Percentiles rank a stretch among this genome's conserved stretches.
These are phyloP conservation scores for Cariama cristata DNA, from an alignment of 2,113 vertebrate genomes.

Conservation along the genomic window DNA sequence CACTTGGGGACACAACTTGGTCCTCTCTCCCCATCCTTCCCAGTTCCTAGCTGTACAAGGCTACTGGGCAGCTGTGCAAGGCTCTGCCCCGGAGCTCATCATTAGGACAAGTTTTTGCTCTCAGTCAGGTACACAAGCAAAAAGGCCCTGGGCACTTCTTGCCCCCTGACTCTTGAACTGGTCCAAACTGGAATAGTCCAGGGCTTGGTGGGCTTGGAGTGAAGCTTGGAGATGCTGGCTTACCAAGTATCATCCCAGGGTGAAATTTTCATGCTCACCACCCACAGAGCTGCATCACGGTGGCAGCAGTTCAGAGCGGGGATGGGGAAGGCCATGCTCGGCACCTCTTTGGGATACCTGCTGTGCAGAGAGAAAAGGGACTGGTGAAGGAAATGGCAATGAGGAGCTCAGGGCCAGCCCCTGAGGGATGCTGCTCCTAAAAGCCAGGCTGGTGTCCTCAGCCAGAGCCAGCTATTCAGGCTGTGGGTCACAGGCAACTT, in stretches of 20 bases:
- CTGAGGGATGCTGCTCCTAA: not conserved
- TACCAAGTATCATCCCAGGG: not conserved
- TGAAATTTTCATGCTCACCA: fast-evolving
- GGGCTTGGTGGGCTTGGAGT: not conserved
- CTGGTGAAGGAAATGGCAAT: not conserved
- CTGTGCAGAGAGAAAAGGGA: not conserved
- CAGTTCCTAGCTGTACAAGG: not conserved
- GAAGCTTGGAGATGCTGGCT: not conserved
- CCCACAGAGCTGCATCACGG: not conserved
- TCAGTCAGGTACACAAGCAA: not conserved
- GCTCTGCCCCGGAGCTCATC: not conserved
- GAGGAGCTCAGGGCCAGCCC: not conserved
- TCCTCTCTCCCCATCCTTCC: not conserved
- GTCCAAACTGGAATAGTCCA: not conserved
- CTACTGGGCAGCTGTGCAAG: not conserved
- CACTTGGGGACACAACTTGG: not conserved
- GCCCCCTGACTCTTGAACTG: not conserved
- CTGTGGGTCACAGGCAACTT: not conserved
- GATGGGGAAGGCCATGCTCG: not conserved
- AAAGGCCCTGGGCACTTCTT: not conserved
- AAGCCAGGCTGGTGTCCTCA: not conserved
- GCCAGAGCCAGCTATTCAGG: not conserved
- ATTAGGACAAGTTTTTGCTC: not conserved
- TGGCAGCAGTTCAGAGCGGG: fast-evolving
- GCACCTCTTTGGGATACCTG: not conserved